Evolutionary conservation across 2,797 vertebrate species (phyloP), one percentile per base, ranked within the genome.

Genomic region (Malurus leucopterus): DNA sequence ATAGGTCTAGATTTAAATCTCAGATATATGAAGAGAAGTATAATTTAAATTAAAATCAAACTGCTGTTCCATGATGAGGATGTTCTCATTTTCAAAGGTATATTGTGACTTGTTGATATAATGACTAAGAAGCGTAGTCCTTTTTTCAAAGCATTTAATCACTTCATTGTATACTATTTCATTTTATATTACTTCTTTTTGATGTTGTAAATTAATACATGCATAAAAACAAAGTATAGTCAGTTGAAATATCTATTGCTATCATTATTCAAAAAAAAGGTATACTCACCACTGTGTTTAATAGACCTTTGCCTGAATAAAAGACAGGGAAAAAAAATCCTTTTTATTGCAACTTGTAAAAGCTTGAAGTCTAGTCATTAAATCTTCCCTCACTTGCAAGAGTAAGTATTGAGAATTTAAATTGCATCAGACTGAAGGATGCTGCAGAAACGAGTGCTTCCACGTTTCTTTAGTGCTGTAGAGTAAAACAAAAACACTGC

Each of bases 401-500:
- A 76, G 40, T 58, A 92, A 92, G 44, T 83, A 70, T 43, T 46
- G 43, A 86, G 68, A 93, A 78, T 79, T 94, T 75, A 89, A 79
- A 79, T 46, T 72, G 44, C 84, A 83, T 63, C 61, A 61, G 29
- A 46, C 32, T 78, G 83, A 94, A 94, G 71, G 87, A 94, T 69
- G 53, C 43, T 76, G n/a, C 57, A 88, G 90, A 87, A 86, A 74
- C 2, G 0, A 63, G 57, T 51, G n/a, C 40, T 20, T 88, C 32
- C 65, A 6, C 40, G 40, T 93, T 94, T 94, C 74, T 77, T 58
- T 81, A 88, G 74, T 84, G 68, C 64, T 91, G 15, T 73, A 54
- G 54, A 86, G 84, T 34, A 93, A 92, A 93, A 86, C 86, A 67
- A 75, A 90, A 95, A 74, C 54, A 46, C 82, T 87, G 50, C 12